Evolutionary conservation across 2,888 invertebrate genomes (phyloP), one percentile per base, ranked within the genome.

Genomic region (Blera fallax): DNA sequence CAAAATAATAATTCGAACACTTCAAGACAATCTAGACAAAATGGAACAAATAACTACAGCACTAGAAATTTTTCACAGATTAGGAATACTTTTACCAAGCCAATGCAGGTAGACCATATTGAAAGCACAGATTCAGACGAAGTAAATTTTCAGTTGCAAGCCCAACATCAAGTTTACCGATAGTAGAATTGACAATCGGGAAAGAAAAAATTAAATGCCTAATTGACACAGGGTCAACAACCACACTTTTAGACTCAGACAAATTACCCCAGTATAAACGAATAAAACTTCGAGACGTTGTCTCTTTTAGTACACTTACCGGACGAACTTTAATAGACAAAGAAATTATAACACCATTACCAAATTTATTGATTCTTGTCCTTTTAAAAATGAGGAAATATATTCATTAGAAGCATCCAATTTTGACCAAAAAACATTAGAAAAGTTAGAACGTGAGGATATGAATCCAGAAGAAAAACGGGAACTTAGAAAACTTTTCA

Each of bases 401-500:
- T 27, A 50, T 50, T 48, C 45, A 48, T 10, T 18, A 48, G 21
- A 24, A 3, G 4, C 4, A 56, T 32, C 27, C 29, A 16, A 37
- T 83, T n/a, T n/a, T n/a, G n/a, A n/a, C n/a, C n/a, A n/a, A 34
- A 45, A 73, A 29, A 67, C 34, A 24, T 24, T 24, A 24, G 24
- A 4, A 24, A 24, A 24, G 24, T 24, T 83, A 60, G 34, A 43
- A 45, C 34, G 43, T n/a, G 70, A 82, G 11, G 70, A 73, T 21
- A 32, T 32, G 60, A 73, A 73, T 18, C 5, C 11, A 34, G 50
- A 65, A 32, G 6, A 58, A 54, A 65, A 56, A 43, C 27, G 16
- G 10, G 27, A 60, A 34, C 11, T 83, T 45, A 58, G 18, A 34
- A 65, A 5, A 45, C 14, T 83, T 48, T 18, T 83, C 10, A 65